Percentiles rank a stretch among this genome's conserved stretches.
phyloP scores from a whole-genome alignment of 2,888 invertebrate genomes.

The Xestia rhomboidea region DNA sequence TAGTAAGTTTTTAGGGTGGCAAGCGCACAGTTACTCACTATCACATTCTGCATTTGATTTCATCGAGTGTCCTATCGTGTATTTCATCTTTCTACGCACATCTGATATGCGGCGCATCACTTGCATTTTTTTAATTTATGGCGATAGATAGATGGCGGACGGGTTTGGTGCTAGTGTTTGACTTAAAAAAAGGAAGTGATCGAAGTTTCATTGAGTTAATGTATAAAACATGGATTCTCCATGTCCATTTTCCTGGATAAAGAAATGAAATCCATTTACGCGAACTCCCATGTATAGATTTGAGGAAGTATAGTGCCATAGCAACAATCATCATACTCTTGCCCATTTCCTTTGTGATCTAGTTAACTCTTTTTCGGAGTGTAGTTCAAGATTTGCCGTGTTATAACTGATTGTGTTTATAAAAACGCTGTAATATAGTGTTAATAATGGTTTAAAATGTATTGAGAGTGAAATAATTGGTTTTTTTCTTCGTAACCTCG shows the following conservation, averaged over 20 bases:
- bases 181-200: slow-evolving; percentile 51
- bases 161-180: slow-evolving; percentile 57
- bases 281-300: slow-evolving; percentile 13
- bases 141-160: slow-evolving; percentile 57
- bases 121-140: slow-evolving; percentile 33
- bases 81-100: neutral
- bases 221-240: slow-evolving; percentile 38
- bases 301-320: slow-evolving; percentile 76
- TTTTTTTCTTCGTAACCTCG: slow-evolving; percentile 75
- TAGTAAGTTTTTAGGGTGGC: slow-evolving; percentile 2
- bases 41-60: neutral
- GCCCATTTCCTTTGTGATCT: slow-evolving; percentile 89
- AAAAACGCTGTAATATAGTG: slow-evolving; percentile 36
- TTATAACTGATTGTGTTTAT: slow-evolving; percentile 50
- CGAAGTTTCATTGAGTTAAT: slow-evolving; percentile 30
- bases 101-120: slow-evolving; percentile 30
- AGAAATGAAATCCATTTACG: slow-evolving; percentile 22
- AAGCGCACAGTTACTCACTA: neutral
- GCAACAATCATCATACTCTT: slow-evolving; percentile 77
- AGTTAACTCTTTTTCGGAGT: slow-evolving; percentile 76
- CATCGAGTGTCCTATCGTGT: neutral
- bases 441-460: slow-evolving; percentile 42
- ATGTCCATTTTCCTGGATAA: slow-evolving; percentile 18
- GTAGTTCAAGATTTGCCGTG: slow-evolving; percentile 63
- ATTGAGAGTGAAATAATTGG: slow-evolving; percentile 48